Evolutionary conservation across 2,113 vertebrate species (phyloP), one percentile per base, ranked within the genome.

Genomic region (Regulus satrapa): DNA sequence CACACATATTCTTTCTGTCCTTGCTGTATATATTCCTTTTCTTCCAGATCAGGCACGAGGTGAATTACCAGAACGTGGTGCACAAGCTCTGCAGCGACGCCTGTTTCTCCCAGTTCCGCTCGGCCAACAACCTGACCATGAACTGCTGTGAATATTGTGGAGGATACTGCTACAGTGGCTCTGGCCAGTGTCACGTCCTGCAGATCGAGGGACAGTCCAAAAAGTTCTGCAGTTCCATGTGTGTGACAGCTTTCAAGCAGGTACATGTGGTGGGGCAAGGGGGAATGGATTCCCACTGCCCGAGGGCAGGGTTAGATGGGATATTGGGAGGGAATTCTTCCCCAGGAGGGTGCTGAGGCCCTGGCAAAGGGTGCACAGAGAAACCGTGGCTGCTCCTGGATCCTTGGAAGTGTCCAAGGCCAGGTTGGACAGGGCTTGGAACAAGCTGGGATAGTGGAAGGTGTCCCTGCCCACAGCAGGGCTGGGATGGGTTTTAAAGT

Each of bases 11-110:
- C 72, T 24, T 49, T 86, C 20, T 75, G 2, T 75, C 71, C 46
- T 69, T 73, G 18, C n/a, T 91, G 21, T 6, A 3, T 6, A 3
- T 40, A 5, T 55, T 59, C 29, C 40, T 89, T 89, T 29, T 32
- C 40, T 43, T 41, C 29, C 83, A 99, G 99, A 99, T 98, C 88
- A 98, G 98, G 79, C 99, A 99, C 2, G 99, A 99, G 95, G 99
- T 99, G 84, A 98, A 99, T 92, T 98, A 99, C 95, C 98, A 98
- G 91, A 99, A 99, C 3, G 95, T 98, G 5, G 98, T 99, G 17
- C 99, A 99, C 94, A 99, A 99, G 97, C 98, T 99, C 56, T 99
- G 99, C 98, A 99, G 99, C 1, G 99, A 99, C 24, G 92, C 96
- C 79, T 99, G 99, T 56, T 99, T 99, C 88, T 98, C 98, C 75